Base-by-base conservation (phyloP, 2,797 vertebrate species). In the Eremophila alpestris region DNA sequence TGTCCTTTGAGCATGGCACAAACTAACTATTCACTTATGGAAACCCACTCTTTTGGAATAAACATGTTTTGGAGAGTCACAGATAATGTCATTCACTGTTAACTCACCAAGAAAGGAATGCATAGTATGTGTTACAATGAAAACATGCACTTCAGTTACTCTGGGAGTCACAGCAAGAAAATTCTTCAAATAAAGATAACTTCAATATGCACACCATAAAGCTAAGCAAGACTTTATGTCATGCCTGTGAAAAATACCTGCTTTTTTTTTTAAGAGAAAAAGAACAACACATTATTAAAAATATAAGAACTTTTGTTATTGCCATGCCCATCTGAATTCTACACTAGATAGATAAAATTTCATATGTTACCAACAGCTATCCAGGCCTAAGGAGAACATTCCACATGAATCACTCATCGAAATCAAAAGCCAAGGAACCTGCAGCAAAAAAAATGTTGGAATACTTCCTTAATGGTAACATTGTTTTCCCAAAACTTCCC, bases 51-150 rank as follows among this genome's bases (percentile, higher is more conserved):
- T 59, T 70, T 93, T 80, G 52, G 54, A 92, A 78, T 59, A 20
- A 91, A 85, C 51, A 41, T 89, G 36, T 78, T 94, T 92, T 81
- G 40, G n/a, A 81, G 29, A 68, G 55, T 78, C 55, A 51, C 34
- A 82, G 70, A 76, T 90, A 89, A 90, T 73, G 45, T 89, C 45
- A 87, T 64, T 82, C 49, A 49, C 56, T 90, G 67, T 92, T 95
- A 93, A 83, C 48, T 67, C 41, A 24, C 64, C 45, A 80, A 79
- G 88, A 87, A 89, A 90, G 48, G 74, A 94, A 90, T 89, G 59
- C 45, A 67, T n/a, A 90, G 52, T 54, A 89, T 84, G 63, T 67
- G 56, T 56, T 58, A 30, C 64, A 80, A 77, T 56, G 74, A 89
- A 94, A 79, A 54, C 75, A 62, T 43, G 58, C 55, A 14, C 40